These are phyloP conservation scores for Laticauda laticaudata DNA, from an alignment of 2,113 vertebrate species.

Conservation along the genomic window DNA sequence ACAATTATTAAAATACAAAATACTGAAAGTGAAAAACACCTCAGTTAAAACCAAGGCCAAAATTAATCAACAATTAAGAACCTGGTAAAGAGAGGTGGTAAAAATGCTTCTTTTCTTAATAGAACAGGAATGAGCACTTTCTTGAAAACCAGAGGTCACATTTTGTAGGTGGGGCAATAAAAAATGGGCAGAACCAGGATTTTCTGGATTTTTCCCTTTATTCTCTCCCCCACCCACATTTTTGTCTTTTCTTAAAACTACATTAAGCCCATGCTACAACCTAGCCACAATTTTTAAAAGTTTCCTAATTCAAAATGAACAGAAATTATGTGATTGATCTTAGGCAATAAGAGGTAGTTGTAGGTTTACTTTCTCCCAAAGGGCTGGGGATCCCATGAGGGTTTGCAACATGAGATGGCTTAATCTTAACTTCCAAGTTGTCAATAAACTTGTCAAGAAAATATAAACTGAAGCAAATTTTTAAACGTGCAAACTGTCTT, in stretches of 20 bases:
- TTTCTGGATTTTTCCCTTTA: not conserved
- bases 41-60: not conserved
- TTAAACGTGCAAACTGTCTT: not conserved
- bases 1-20: not conserved
- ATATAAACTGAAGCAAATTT: not conserved
- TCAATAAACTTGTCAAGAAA: not conserved
- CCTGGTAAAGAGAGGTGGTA: not conserved
- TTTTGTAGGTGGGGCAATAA: not conserved
- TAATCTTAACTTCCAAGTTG: not conserved
- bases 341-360: not conserved
- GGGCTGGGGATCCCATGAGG: not conserved
- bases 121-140: not conserved
- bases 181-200: not conserved
- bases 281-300: not conserved
- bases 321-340: not conserved
- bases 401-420: not conserved
- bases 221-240: fast-evolving
- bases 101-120: not conserved
- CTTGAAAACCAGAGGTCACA: not conserved
- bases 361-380: not conserved
- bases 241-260: not conserved
- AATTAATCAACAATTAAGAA: not conserved
- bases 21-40: not conserved
- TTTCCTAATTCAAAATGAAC: not conserved
- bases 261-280: not conserved